These are phyloP conservation scores for Melinopterus prodromus DNA, from an alignment of 2,888 invertebrate species.

Conservation along the genomic window DNA sequence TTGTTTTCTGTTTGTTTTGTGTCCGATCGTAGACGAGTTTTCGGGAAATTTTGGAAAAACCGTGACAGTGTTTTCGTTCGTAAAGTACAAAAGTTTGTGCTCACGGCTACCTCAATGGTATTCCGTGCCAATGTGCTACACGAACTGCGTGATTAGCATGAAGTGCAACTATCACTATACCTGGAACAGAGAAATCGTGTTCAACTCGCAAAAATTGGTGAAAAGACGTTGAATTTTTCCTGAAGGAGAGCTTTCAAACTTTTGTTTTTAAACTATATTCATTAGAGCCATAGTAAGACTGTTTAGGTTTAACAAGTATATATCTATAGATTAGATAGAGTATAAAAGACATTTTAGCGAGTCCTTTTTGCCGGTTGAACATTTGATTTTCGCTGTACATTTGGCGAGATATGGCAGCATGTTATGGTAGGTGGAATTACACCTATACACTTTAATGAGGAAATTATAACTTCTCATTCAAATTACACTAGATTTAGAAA, in stretches of 20 bases:
- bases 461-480: too few species aligned
- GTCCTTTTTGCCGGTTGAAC: not conserved
- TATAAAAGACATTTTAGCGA: not conserved
- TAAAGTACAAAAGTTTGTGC: not conserved
- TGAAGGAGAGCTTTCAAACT: not conserved
- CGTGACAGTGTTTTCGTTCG: constrained; percentile 23
- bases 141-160: constrained; percentile 63
- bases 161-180: constrained; percentile 87
- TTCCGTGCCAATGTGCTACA: constrained; percentile 56
- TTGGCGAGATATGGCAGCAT: constrained; percentile 53
- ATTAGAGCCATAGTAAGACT: not conserved
- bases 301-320: not conserved
- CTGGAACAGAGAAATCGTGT: constrained; percentile 92
- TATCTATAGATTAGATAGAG: constrained; percentile 4
- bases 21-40: not conserved
- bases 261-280: not conserved
- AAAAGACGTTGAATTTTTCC: constrained; percentile 82
- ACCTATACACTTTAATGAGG: not conserved
- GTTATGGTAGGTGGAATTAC: constrained; percentile 56
- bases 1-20: not conserved
- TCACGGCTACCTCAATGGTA: constrained; percentile 49
- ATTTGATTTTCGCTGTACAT: constrained; percentile 28
- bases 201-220: constrained; percentile 91
- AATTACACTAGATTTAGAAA: too few species aligned
- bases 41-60: not conserved